phyloP scores from a whole-genome alignment of 2,888 invertebrate species.

The Cryptocephalus moraei region DNA sequence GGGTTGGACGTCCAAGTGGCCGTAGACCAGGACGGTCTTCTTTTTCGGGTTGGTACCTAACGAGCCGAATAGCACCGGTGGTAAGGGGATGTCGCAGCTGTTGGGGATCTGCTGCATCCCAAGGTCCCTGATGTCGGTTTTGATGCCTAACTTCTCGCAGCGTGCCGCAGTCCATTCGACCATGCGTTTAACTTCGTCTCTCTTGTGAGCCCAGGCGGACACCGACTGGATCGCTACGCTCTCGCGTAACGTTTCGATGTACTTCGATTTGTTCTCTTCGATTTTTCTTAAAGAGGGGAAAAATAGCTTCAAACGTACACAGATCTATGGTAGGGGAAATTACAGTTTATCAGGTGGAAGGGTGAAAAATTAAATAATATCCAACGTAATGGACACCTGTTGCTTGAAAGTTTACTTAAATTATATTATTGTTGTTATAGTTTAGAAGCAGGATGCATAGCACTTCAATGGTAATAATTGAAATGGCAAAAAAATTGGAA shows the following conservation, averaged over 20 bases:
- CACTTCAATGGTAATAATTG: no score
- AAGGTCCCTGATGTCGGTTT: constrained; percentile 36
- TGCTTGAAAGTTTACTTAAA: not conserved
- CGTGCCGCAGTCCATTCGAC: constrained; percentile 62
- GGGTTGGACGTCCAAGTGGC: constrained; percentile 97
- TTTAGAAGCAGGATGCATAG: not conserved
- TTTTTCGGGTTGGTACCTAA: constrained; percentile 76
- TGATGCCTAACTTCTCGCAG: constrained; percentile 38
- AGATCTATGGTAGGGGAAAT: no score
- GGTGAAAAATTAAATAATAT: not conserved
- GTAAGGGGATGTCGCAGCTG: constrained; percentile 64
- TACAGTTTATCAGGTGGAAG: no score
- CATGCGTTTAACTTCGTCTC: constrained; percentile 58
- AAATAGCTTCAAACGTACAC: no score
- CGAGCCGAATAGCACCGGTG: constrained; percentile 73
- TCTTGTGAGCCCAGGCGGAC: constrained; percentile 76
- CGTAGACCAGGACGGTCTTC: constrained; percentile 90
- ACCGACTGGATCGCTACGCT: constrained; percentile 89
- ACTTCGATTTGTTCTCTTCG: constrained; percentile 63
- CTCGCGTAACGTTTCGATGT: constrained; percentile 66
- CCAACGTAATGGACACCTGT: not conserved
- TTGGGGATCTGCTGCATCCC: constrained; percentile 53
- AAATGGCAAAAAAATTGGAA: no score
- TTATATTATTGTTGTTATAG: not conserved
- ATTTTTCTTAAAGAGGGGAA: constrained; percentile 55